Evolutionary conservation across 2,113 vertebrate species (phyloP).

Genomic region (Corydoras sp.): DNA sequence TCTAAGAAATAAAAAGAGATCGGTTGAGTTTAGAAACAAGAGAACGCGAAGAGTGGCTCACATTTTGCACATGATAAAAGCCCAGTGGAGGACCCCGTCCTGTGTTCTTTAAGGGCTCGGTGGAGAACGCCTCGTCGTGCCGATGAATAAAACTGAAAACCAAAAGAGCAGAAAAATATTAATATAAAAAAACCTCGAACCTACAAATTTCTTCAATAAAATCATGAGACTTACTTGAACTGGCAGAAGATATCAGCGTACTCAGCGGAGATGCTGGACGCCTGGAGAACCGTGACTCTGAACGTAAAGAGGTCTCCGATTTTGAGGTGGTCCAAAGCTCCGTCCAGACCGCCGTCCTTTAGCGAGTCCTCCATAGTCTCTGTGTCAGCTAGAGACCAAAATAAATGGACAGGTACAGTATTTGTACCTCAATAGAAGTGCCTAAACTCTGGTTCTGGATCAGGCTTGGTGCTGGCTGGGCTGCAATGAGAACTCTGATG

Average conservation of each 20-base stretch:
- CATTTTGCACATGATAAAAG: conserved; percentile 97
- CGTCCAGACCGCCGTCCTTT: conserved; percentile 73
- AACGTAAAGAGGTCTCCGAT: conserved; percentile 90
- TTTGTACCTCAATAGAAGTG: too few species aligned
- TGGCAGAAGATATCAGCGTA: conserved; percentile 98
- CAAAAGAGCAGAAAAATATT: too few species aligned
- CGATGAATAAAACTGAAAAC: not conserved
- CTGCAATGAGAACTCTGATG: too few species aligned
- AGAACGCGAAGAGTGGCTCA: conserved; percentile 50
- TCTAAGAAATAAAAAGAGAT: not conserved
- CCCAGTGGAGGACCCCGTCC: conserved; percentile 89
- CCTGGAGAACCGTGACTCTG: conserved; percentile 92
- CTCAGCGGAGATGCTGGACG: conserved; percentile 93
- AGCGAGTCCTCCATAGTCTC: conserved; percentile 75
- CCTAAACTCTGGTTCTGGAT: too few species aligned
- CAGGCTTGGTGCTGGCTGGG: too few species aligned
- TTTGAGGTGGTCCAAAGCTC: conserved; percentile 75
- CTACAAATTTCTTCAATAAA: too few species aligned
- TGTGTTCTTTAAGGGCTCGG: conserved; percentile 88
- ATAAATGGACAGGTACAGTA: not conserved
- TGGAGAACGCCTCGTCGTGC: not conserved
- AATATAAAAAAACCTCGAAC: not conserved
- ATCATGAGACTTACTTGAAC: conserved; percentile 77
- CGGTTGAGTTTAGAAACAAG: not conserved
- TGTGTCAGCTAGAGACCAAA: conserved; percentile 54